Percentiles rank a stretch among this genome's conserved stretches.
phyloP scores from a whole-genome alignment of 2,113 vertebrate species.

The Lagopus leucura region DNA sequence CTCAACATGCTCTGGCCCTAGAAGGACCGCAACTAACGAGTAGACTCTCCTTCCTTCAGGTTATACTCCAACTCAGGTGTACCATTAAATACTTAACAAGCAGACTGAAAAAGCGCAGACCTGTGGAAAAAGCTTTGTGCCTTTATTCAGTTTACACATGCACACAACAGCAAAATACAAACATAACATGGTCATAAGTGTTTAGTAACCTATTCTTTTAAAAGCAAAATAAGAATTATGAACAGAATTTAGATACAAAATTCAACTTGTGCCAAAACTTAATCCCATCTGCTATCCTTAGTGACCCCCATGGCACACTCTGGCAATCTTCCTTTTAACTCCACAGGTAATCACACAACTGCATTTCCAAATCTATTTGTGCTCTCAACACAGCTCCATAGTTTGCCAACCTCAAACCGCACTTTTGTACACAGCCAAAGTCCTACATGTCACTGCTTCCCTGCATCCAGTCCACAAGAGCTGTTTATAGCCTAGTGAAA shows the following conservation, averaged over 20 bases:
- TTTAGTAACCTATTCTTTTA: background rate
- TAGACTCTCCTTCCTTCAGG: background rate
- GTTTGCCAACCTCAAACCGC: background rate
- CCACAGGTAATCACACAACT: background rate
- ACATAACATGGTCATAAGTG: background rate
- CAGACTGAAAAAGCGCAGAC: background rate
- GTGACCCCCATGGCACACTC: accelerated
- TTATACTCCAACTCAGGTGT: background rate
- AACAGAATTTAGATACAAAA: background rate
- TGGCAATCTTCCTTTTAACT: background rate
- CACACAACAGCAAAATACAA: background rate
- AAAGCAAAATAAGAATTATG: background rate
- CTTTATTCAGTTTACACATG: background rate
- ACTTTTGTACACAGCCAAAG: background rate
- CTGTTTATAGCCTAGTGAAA: background rate
- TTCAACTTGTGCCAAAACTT: background rate
- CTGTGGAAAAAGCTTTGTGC: background rate
- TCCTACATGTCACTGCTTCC: background rate
- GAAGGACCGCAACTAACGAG: background rate
- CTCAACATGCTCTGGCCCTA: background rate
- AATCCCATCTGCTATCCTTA: background rate
- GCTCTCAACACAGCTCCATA: background rate
- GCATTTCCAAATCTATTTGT: background rate
- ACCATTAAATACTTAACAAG: background rate
- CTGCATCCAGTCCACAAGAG: background rate